A percentile compares a stretch with the other conserved stretches of the same genome.
Conservation (phyloP, 2,888 invertebrate species). For the Ischnura elegans region DNA sequence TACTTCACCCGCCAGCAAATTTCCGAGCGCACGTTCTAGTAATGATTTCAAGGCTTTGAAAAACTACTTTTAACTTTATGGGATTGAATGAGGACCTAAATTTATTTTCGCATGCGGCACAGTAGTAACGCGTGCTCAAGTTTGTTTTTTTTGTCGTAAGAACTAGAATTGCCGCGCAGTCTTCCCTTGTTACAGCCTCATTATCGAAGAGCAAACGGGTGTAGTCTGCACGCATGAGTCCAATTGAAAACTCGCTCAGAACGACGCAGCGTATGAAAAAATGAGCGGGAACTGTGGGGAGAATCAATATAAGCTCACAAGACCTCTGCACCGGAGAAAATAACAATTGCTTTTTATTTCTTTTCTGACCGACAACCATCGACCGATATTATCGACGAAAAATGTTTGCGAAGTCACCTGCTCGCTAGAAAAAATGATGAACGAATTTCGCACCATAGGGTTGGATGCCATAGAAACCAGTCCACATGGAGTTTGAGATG, state of each 20-base stretch:
- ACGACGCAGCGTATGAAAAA: background rate
- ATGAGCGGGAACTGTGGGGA: background rate
- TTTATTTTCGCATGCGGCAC: background rate
- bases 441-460: background rate
- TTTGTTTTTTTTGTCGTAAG: background rate
- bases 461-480: background rate
- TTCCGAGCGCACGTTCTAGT: too few species aligned
- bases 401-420: background rate
- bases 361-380: background rate
- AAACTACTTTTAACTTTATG: too few species aligned
- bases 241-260: background rate
- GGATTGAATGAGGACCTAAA: background rate
- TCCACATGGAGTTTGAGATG: too few species aligned
- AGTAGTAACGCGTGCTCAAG: background rate
- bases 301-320: background rate
- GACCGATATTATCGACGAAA: background rate
- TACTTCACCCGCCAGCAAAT: too few species aligned
- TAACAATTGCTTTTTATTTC: background rate
- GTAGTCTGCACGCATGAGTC: background rate
- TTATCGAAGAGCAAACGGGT: background rate
- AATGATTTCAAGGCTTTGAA: too few species aligned
- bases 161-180: background rate
- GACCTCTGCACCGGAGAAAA: background rate
- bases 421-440: background rate
- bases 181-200: background rate